Base-by-base conservation (phyloP, 2,888 invertebrate species). In the Megalurothrips usitatus region DNA sequence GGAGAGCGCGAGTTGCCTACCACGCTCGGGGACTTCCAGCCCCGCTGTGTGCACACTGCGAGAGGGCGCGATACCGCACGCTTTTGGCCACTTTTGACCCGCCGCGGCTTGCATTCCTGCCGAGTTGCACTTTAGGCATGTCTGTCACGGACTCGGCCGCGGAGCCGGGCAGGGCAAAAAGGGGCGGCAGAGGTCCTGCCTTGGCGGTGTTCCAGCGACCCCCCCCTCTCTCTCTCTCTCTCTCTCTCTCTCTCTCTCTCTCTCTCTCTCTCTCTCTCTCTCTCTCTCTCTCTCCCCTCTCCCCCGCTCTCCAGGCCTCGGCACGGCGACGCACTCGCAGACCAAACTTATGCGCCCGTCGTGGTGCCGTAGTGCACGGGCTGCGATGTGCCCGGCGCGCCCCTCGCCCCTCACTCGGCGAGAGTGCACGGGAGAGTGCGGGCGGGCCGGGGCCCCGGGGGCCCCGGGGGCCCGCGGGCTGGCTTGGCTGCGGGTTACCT, bases 271-370 rank as follows among this genome's bases (percentile, higher is more conserved):
- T 49, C 49, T 49, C 49, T 49, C 49, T 49, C 49, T 49, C 49
- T 49, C 49, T 49, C 49, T 49, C 52, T 52, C 52, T 6, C 52
- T 52, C 52, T 6, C 52, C 8, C 52, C 8, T 17, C 8, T 17
- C 8, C 52, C 8, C 52, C 8, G 14, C 8, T 81, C 87, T 85
- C 0, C 85, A 83, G 79, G 85, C 84, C n/a, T 85, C 84, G 6
- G 19, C 17, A 17, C 84, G 6, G 19, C 17, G 6, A 6, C 6
- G 34, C 34, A 43, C 34, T 43, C 3, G 34, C 34, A 43, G 34
- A 43, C 34, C 34, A 43, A n/a, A 43, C 34, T 43, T 43, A 43
- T 43, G 34, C 34, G 34, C 34, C 3, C 34, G 34, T 52, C 8
- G 34, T 6, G 34, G 34, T 43, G 34, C 34, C 3, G 34, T 43